phyloP scores from a whole-genome alignment of 2,797 vertebrate species.

The Clarias fuscus region DNA sequence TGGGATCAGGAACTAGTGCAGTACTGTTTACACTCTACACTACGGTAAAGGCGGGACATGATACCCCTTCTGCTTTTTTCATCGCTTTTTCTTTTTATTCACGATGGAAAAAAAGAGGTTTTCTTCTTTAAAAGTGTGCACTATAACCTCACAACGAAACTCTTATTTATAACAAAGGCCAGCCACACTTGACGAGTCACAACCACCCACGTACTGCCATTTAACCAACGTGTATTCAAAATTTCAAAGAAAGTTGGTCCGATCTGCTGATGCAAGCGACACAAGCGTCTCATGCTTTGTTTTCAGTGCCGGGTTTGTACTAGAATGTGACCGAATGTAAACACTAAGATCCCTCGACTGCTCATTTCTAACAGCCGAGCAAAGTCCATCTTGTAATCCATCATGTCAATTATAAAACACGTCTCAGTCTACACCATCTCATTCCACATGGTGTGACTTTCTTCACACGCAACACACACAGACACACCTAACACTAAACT shows the following conservation, averaged over 20 bases:
- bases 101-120: neutral
- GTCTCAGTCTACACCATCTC: conserved; percentile 1
- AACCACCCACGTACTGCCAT: conserved; percentile 26
- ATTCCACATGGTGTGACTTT: neutral
- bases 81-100: neutral
- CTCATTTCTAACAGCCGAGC: conserved; percentile 81
- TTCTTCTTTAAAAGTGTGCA: neutral
- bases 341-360: conserved; percentile 77
- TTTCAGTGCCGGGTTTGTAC: conserved; percentile 28
- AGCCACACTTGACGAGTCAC: conserved; percentile 2
- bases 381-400: conserved; percentile 66
- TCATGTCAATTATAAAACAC: conserved; percentile 44
- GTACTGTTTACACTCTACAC: neutral
- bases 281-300: neutral
- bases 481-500: conserved; percentile 11
- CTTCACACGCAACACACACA: neutral
- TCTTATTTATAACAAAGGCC: conserved; percentile 22
- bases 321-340: conserved; percentile 70
- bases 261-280: conserved; percentile 1
- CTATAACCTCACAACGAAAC: conserved; percentile 7
- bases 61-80: neutral
- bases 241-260: conserved; percentile 2
- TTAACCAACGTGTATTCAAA: neutral
- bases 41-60: neutral
- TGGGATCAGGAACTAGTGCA: neutral